Evolutionary conservation across 1,140 invertebrate genomes (phyloP), one percentile per base, ranked within the genome.

Genomic region (Metaphire vulgaris): DNA sequence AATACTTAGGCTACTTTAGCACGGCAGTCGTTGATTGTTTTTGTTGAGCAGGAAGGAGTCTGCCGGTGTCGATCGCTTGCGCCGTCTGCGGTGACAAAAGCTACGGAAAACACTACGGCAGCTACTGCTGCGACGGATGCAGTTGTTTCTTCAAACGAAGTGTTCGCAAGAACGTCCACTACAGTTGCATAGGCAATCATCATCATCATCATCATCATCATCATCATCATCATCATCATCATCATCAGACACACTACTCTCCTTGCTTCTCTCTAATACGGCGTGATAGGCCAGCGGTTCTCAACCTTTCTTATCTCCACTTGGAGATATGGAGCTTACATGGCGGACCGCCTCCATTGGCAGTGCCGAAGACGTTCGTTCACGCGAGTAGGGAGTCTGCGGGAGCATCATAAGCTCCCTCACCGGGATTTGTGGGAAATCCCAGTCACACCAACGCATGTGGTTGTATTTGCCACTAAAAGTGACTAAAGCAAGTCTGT

Each of bases 81-180:
- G 94, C 96, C 87, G 95, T 98, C 76, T 98, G 96, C 83, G 96
- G 95, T 65, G 96, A 98, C 87, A 89, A 95, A 82, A 97, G 94
- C 85, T 96, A 94, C 28, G 95, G 96, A 78, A 97, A 97, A 89
- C 95, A 98, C 87, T 98, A 98, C 88, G 95, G 95, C 74, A 95
- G 97, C 82, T 97, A 96, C 88, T 96, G 93, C 83, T 98, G 96
- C 86, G 95, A 98, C 89, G 93, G 93, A 2, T 95, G 93, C 83
- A 92, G 92, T 64, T 95, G 93, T 81, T 95, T 95, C 83, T 95
- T 95, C 84, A 95, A 95, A 84, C 78, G 86, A 74, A 92, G 91
- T 75, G 89, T 94, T 21, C 85, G 92, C 68, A 89, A 90, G 75
- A 89, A 89, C 14, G 89, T 90, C 6, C 83, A 88, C 1, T 94